phyloP scores from a whole-genome alignment of 2,888 invertebrate species.

The Incurvaria masculella region DNA sequence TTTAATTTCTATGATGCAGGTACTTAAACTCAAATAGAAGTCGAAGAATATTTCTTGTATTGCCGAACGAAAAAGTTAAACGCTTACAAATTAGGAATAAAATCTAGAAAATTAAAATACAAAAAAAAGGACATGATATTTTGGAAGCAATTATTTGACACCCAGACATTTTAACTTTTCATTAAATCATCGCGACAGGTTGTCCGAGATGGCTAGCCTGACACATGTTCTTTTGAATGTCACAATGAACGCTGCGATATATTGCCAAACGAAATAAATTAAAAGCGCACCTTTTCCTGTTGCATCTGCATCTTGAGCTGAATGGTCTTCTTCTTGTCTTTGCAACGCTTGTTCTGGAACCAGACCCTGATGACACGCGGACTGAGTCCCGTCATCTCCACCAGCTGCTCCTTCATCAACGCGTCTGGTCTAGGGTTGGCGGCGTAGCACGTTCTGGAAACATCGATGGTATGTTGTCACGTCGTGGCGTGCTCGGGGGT shows the following conservation, averaged over 20 bases:
- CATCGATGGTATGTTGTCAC: no score
- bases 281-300: constrained; percentile 93
- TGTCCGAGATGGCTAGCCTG: no score
- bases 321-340: constrained; percentile 96
- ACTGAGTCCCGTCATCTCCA: constrained; percentile 97
- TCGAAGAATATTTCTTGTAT: no score
- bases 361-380: constrained; percentile 98
- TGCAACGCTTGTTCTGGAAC: constrained; percentile 99
- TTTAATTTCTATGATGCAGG: no score
- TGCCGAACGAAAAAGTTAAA: no score
- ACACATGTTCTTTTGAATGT: constrained; percentile 9
- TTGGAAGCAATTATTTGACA: no score
- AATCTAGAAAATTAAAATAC: no score
- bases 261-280: constrained; percentile 14
- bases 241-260: constrained; percentile 1
- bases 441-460: constrained; percentile 85
- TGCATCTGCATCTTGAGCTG: constrained; percentile 97
- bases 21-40: no score
- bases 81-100: no score
- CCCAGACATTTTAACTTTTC: no score
- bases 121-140: no score
- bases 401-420: constrained; percentile 98
- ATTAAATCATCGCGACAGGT: neutral
- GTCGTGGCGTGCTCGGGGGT: no score
- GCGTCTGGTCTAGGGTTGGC: constrained; percentile 99